Evolutionary conservation across 2,797 vertebrate species (phyloP).

Genomic region (Parauchenoglanis ngamensis): DNA sequence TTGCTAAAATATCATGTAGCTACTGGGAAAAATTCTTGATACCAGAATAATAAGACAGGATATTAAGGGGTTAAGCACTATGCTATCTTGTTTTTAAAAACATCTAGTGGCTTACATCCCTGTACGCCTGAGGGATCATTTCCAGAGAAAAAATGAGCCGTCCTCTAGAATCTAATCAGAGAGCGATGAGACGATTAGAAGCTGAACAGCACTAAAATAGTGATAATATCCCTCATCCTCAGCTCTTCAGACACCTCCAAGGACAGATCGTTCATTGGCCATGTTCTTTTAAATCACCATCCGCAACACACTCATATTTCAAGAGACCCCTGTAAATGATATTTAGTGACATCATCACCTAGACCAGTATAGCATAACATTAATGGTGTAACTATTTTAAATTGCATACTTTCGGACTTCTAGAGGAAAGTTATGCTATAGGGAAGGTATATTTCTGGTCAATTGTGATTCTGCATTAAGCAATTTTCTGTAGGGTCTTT

Average conservation of each 20-base stretch:
- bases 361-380: not conserved
- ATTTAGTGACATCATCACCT: not conserved
- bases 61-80: not conserved
- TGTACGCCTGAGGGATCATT: not conserved
- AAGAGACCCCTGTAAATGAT: not conserved
- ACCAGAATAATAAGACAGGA: not conserved
- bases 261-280: not conserved
- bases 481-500: not conserved
- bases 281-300: constrained; percentile 6
- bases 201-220: constrained; percentile 13
- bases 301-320: constrained; percentile 7
- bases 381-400: not conserved
- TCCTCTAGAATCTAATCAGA: constrained; percentile 11
- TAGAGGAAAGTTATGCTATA: not conserved
- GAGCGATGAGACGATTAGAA: not conserved
- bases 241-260: constrained; percentile 5
- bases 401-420: not conserved
- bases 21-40: not conserved
- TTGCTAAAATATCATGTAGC: not conserved
- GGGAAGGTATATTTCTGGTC: not conserved
- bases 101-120: not conserved
- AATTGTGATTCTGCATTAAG: not conserved
- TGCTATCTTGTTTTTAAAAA: too few species aligned
- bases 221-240: not conserved
- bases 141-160: not conserved